phyloP scores from a whole-genome alignment of 2,113 vertebrate genomes.

The Phaethornis superciliosus region DNA sequence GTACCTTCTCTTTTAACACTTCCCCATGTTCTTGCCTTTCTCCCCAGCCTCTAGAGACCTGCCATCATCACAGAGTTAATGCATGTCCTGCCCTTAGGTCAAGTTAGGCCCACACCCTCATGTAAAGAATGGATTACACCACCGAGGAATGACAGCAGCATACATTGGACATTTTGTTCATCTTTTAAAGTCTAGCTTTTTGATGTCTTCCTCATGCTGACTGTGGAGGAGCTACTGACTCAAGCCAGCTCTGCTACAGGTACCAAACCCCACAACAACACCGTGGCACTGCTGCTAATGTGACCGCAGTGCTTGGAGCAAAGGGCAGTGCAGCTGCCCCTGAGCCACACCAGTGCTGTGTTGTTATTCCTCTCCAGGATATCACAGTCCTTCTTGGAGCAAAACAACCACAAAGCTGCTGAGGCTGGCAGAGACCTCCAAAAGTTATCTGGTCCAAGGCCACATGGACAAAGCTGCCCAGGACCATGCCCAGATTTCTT shows the following conservation, averaged over 20 bases:
- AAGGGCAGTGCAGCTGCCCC: neutral
- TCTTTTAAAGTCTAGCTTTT: neutral
- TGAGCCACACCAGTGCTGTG: neutral
- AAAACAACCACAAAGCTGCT: neutral
- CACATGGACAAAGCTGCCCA: neutral
- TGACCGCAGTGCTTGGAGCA: accelerated
- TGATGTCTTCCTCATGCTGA: neutral
- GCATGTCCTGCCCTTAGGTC: neutral
- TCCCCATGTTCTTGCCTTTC: neutral
- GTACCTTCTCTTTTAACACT: neutral
- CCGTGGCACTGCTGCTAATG: neutral
- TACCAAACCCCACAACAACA: neutral
- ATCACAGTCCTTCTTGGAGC: neutral
- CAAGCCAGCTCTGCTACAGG: neutral
- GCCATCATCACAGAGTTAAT: neutral
- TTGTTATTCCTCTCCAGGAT: neutral
- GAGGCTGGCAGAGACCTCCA: neutral
- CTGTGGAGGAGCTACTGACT: neutral
- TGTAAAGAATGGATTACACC: neutral
- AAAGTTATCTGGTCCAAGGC: neutral
- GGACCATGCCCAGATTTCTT: neutral
- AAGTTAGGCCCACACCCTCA: neutral
- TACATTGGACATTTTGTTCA: neutral
- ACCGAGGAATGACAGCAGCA: neutral
- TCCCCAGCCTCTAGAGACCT: neutral